phyloP scores from a whole-genome alignment of 2,888 invertebrate genomes.

The Folsomia candida region DNA sequence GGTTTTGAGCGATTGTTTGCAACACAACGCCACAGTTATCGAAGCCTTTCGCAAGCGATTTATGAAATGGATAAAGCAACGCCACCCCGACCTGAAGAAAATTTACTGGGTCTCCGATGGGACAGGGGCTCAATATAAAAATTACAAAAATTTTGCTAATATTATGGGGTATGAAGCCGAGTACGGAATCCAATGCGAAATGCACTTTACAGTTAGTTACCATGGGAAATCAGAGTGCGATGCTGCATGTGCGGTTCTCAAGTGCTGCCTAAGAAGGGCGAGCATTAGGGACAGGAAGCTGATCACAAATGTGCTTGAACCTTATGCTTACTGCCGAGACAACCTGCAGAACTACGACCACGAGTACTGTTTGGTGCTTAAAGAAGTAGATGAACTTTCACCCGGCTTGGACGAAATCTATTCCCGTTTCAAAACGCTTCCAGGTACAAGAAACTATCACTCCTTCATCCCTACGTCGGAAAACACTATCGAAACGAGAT shows the following conservation, averaged over 20 bases:
- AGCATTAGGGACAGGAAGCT: not conserved
- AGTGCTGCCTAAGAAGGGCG: constrained; percentile 37
- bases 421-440: no score
- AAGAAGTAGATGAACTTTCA: no score
- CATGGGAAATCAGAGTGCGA: constrained; percentile 16
- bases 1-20: not conserved
- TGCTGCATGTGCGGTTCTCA: constrained; percentile 34
- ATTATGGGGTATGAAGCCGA: constrained; percentile 10
- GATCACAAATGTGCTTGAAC: not conserved
- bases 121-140: constrained; percentile 21
- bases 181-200: constrained; percentile 17
- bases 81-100: not conserved
- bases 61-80: not conserved
- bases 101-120: constrained; percentile 17
- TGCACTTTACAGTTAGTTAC: constrained; percentile 21
- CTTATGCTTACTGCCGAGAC: not conserved
- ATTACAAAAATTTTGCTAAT: constrained; percentile 19
- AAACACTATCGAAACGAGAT: no score
- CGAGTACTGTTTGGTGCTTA: no score
- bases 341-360: not conserved
- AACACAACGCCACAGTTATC: not conserved
- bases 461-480: no score
- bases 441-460: no score
- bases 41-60: not conserved
- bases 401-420: no score